Evolutionary conservation across 2,888 invertebrate species (phyloP).

Genomic region (Meandrusa payeni): DNA sequence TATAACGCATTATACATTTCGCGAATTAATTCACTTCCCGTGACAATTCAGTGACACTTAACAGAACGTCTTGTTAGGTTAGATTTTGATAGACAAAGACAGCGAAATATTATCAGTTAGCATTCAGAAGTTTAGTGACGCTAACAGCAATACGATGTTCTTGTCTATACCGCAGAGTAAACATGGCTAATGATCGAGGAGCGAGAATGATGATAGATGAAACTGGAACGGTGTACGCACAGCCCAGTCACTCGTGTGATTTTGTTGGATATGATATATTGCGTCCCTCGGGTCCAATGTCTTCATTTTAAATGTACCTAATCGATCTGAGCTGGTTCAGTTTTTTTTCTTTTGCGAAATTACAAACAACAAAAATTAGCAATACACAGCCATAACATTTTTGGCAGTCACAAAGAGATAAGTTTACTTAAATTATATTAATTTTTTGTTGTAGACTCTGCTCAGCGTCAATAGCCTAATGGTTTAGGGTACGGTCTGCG

Average conservation of each 20-base stretch:
- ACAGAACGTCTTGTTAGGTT: not conserved
- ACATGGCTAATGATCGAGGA: slow-evolving; percentile 75
- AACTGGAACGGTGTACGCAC: slow-evolving; percentile 70
- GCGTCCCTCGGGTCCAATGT: slow-evolving; percentile 25
- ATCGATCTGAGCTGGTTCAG: slow-evolving; percentile 34
- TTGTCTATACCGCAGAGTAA: slow-evolving; percentile 63
- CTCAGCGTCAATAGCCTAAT: too few species aligned
- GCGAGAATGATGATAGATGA: slow-evolving; percentile 74
- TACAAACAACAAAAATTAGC: too few species aligned
- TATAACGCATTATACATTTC: too few species aligned
- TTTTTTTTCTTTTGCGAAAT: too few species aligned
- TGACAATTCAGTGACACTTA: not conserved
- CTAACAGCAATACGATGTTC: slow-evolving; percentile 76
- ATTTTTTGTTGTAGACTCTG: too few species aligned
- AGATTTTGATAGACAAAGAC: not conserved
- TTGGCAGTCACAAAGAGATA: too few species aligned
- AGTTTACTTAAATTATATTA: too few species aligned
- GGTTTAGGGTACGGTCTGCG: too few species aligned
- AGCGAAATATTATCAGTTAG: slow-evolving; percentile 12
- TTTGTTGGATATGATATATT: slow-evolving; percentile 47
- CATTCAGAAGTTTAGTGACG: slow-evolving; percentile 44
- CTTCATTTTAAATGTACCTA: slow-evolving; percentile 25
- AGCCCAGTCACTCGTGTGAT: slow-evolving; percentile 27
- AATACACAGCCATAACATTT: too few species aligned
- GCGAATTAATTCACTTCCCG: too few species aligned